These are phyloP conservation scores for Podiceps cristatus DNA, from an alignment of 2,113 vertebrate genomes.

Conservation along the genomic window DNA sequence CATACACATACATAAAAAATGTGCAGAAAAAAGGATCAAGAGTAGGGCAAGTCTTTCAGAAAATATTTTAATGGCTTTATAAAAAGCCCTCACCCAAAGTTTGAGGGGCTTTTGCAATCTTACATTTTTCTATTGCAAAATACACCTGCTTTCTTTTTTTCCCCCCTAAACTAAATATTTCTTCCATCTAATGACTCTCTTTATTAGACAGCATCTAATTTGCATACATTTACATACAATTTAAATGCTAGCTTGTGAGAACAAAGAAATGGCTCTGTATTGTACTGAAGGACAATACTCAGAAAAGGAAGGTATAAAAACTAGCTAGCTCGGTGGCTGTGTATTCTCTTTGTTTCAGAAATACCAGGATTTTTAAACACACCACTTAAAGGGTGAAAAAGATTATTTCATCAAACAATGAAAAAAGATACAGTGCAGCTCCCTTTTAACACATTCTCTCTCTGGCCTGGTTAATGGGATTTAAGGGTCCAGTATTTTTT, in stretches of 20 bases:
- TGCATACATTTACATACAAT: conserved; percentile 90
- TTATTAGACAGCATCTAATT: conserved; percentile 89
- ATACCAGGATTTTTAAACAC: conserved; percentile 75
- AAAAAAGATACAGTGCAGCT: conserved; percentile 75
- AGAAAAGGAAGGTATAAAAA: conserved; percentile 83
- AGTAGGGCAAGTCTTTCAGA: conserved; percentile 67
- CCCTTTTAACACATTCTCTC: conserved; percentile 74
- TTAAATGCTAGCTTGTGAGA: conserved; percentile 87
- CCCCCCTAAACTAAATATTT: conserved; percentile 84
- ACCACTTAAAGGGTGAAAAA: conserved; percentile 79
- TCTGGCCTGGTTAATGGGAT: conserved; percentile 75
- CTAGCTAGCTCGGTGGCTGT: conserved; percentile 77
- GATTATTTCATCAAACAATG: conserved; percentile 83
- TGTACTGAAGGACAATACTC: conserved; percentile 85
- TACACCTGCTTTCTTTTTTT: conserved; percentile 81
- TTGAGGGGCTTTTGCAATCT: conserved; percentile 75
- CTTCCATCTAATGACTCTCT: conserved; percentile 89
- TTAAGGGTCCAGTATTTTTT: conserved; percentile 71
- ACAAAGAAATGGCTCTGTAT: conserved; percentile 86
- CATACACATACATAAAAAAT: conserved; percentile 19
- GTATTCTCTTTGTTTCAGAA: conserved; percentile 84
- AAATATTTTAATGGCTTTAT: conserved; percentile 78
- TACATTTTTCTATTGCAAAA: conserved; percentile 81
- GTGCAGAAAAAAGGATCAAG: conserved; percentile 67
- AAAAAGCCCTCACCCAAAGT: conserved; percentile 74